Evolutionary conservation across 2,113 vertebrate species (phyloP), one percentile per base, ranked within the genome.

Genomic region (Tragelaphus strepsiceros): DNA sequence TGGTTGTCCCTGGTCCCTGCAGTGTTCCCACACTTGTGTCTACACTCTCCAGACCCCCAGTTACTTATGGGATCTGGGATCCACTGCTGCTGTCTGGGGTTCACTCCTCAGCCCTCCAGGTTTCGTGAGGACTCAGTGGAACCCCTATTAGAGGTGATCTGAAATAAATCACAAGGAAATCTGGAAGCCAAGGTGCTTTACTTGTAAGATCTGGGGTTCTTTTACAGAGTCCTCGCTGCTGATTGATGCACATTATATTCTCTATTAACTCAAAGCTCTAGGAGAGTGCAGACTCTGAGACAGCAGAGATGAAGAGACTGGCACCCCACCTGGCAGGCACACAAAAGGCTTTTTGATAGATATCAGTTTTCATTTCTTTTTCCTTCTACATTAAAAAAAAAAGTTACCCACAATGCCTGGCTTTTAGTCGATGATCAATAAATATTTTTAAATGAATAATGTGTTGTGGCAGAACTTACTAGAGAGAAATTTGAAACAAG

Each of bases 361-460:
- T 11, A 11, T 12, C 35, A 14, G 7, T 64, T 94, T 77, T 62
- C 5, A 54, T 14, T 43, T 74, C 56, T 90, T 86, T 53, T 11
- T 78, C n/a, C 67, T 62, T 86, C 32, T 67, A 8, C 15, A 22
- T 88, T 64, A 67, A 88, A 39, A 53, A 32, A 28, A 81, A n/a
- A 81, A 32, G 35, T 80, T 71, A 58, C 1, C 67, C 19, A 28
- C 22, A 90, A 53, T 67, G 35, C 22, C 49, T 95, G 39, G 12
- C 30, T 88, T 84, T 61, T 89, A 89, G 43, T 58, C 78, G 35
- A 46, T 90, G 84, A 43, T 54, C 22, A 54, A 35, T 92, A 96
- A 83, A 59, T 83, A 85, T 46, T 92, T 86, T 96, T 17, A 91
- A 88, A 58, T 88, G 71, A 84, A 88, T 24, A 21, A 32, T 61